A percentile compares a stretch with the other conserved stretches of the same genome.
These are phyloP conservation scores for Cancer borealis DNA, from an alignment of 2,888 invertebrate species.

Conservation along the genomic window DNA sequence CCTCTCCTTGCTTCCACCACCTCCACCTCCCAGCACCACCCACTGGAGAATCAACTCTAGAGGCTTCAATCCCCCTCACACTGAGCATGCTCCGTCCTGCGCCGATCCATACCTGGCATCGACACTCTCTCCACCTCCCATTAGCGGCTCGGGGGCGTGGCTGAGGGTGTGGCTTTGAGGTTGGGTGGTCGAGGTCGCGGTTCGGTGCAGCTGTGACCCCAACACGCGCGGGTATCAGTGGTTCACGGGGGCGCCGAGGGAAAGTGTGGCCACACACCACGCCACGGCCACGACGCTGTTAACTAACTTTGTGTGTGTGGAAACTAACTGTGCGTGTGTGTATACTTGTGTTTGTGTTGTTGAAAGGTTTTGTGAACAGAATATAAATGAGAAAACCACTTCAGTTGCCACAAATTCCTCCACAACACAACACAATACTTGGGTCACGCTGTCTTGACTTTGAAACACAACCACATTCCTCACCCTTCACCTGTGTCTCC, in stretches of 20 bases:
- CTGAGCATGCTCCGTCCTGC: slow-evolving; percentile 55
- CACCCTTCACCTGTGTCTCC: neutral
- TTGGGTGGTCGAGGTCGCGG: neutral
- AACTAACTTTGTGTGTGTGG: neutral
- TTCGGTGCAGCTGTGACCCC: neutral
- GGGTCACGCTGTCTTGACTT: neutral
- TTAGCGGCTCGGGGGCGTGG: slow-evolving; percentile 24
- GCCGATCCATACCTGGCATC: slow-evolving; percentile 52
- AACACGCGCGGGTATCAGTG: neutral
- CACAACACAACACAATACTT: neutral
- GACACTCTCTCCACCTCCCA: slow-evolving; percentile 27
- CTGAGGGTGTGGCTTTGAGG: neutral
- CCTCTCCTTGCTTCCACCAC: neutral
- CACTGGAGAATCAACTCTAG: slow-evolving; percentile 22
- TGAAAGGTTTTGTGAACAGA: neutral
- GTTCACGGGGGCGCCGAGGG: neutral
- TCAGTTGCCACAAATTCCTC: neutral
- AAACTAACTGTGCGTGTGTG: too few relatives aligned
- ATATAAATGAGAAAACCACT: neutral
- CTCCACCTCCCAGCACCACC: slow-evolving; percentile 33
- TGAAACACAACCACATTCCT: neutral
- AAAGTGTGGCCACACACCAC: neutral
- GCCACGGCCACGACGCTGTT: too few relatives aligned
- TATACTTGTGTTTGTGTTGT: too few relatives aligned
- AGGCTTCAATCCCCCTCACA: neutral